Evolutionary conservation across 2,888 invertebrate species (phyloP).

Genomic region (Syritta pipiens): DNA sequence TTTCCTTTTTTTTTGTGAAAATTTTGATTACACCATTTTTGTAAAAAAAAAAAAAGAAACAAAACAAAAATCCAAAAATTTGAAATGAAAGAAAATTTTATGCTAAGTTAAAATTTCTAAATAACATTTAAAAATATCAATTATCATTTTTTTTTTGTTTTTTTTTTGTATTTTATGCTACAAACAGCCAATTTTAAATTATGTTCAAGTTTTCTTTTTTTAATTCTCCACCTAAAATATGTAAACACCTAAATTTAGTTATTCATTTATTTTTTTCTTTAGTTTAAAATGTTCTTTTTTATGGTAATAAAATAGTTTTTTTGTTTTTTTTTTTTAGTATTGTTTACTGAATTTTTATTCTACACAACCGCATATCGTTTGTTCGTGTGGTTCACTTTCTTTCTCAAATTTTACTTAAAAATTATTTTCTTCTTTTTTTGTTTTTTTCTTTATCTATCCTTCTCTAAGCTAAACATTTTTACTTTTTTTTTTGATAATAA

Average conservation of each 20-base stretch:
- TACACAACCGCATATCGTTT: slow-evolving; percentile 70
- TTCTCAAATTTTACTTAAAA: slow-evolving; percentile 35
- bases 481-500: slow-evolving; percentile 71
- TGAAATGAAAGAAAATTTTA: slow-evolving; percentile 27
- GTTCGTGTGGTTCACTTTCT: slow-evolving; percentile 61
- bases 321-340: slow-evolving; percentile 24
- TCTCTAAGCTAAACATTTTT: slow-evolving; percentile 50
- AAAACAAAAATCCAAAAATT: too few species aligned
- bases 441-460: slow-evolving; percentile 25
- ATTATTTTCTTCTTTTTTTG: slow-evolving; percentile 10
- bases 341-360: slow-evolving; percentile 63
- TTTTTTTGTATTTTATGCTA: slow-evolving; percentile 56
- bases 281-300: slow-evolving; percentile 23
- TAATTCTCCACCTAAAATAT: slow-evolving; percentile 34
- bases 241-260: slow-evolving; percentile 45
- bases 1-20: slow-evolving; percentile 26
- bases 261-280: slow-evolving; percentile 6
- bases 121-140: slow-evolving; percentile 67
- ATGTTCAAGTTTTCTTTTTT: slow-evolving; percentile 32
- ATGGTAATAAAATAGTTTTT: slow-evolving; percentile 58
- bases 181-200: slow-evolving; percentile 67
- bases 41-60: slow-evolving; percentile 49
- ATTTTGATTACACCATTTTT: slow-evolving; percentile 58
- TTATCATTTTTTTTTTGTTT: slow-evolving; percentile 23
- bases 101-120: slow-evolving; percentile 44